phyloP scores from a whole-genome alignment of 1,140 invertebrate genomes.

The Pristionchus pacificus region DNA sequence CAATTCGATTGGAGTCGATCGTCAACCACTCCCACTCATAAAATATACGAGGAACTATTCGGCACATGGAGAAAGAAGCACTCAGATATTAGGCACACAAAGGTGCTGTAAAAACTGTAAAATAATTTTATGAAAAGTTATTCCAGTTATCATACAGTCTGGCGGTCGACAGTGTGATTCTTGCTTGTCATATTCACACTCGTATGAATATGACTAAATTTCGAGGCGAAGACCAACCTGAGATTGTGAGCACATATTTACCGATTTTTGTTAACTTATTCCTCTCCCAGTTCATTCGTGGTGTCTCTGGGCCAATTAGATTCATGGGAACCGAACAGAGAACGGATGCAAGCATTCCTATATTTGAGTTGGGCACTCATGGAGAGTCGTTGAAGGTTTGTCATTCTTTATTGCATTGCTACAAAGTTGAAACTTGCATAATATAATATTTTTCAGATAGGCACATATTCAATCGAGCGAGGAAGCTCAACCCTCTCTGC shows the following conservation, averaged over 20 bases:
- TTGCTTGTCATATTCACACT: neutral
- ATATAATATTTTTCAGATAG: slow-evolving; percentile 33
- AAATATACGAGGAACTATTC: too few species aligned
- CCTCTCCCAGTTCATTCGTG: slow-evolving; percentile 25
- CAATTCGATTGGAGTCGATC: neutral
- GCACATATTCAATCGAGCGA: slow-evolving; percentile 30
- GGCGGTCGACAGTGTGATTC: neutral
- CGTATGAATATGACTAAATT: slow-evolving; percentile 15
- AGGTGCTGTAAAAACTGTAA: neutral
- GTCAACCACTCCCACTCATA: too few species aligned
- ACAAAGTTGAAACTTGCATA: too few species aligned
- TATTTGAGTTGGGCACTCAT: slow-evolving; percentile 38
- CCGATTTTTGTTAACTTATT: too few species aligned
- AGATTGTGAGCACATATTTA: too few species aligned
- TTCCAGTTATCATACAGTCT: too few species aligned
- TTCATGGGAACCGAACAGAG: slow-evolving; percentile 20
- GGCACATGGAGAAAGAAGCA: neutral
- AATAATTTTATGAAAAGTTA: neutral
- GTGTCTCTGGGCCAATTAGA: slow-evolving; percentile 24
- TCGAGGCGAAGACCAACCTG: neutral
- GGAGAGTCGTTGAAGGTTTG: slow-evolving; percentile 32
- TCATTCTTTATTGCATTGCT: neutral
- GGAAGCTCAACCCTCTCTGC: slow-evolving; percentile 24
- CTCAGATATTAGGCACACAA: neutral
- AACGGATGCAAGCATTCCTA: slow-evolving; percentile 13